phyloP scores from a whole-genome alignment of 2,797 vertebrate genomes.

The Heteromormyrus szaboi region DNA sequence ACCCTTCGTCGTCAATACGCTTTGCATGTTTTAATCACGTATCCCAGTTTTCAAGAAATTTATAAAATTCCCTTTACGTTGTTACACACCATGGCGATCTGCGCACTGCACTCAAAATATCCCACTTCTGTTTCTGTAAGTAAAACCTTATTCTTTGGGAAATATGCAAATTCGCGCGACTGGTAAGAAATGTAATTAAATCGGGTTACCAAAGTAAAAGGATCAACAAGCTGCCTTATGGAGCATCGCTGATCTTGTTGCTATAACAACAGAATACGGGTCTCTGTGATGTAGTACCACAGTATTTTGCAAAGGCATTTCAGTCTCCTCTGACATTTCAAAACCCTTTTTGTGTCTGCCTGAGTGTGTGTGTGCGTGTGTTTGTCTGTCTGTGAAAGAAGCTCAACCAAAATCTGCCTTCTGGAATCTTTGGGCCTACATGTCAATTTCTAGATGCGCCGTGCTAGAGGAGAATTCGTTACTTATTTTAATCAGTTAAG shows the following conservation, averaged over 20 bases:
- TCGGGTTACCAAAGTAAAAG: constrained; percentile 46
- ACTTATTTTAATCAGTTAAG: not conserved
- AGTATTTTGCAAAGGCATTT: constrained; percentile 42
- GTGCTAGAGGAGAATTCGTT: not conserved
- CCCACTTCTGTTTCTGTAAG: constrained; percentile 25
- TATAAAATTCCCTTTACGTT: not conserved
- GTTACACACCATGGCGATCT: not conserved
- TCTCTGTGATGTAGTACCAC: constrained; percentile 32
- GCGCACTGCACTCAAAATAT: constrained; percentile 5
- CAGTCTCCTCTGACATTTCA: constrained; percentile 40
- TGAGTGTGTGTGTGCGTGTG: constrained; percentile 4
- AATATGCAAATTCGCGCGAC: constrained; percentile 48
- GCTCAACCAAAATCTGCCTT: constrained; percentile 25
- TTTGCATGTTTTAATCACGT: not conserved
- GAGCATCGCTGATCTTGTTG: constrained; percentile 49
- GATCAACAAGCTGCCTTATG: constrained; percentile 50
- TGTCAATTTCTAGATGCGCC: not conserved
- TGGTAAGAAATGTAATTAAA: constrained; percentile 53
- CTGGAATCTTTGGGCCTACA: not conserved
- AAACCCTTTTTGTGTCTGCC: constrained; percentile 34
- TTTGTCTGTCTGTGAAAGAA: constrained; percentile 8
- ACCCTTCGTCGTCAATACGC: not conserved
- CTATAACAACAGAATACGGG: constrained; percentile 54
- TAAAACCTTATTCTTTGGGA: constrained; percentile 39
- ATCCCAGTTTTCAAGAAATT: not conserved